phyloP scores from a whole-genome alignment of 2,888 invertebrate genomes.

The Caenorhabditis auriculariae region DNA sequence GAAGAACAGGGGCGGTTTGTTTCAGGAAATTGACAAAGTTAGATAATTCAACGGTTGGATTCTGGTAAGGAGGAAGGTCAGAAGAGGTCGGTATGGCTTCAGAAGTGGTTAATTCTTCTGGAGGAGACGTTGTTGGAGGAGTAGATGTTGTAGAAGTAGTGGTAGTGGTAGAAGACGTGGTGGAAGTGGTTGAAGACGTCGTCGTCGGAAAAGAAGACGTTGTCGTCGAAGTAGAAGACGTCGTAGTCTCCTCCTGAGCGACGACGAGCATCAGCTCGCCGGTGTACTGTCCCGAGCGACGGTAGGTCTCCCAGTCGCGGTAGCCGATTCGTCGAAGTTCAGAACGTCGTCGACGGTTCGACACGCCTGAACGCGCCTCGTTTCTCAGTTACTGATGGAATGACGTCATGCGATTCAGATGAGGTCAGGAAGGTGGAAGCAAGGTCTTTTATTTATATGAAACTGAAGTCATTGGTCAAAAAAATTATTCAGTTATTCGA shows the following conservation, averaged over 20 bases:
- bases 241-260: conserved; percentile 24
- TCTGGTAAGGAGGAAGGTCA: conserved; percentile 29
- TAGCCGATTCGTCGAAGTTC: conserved; percentile 35
- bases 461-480: no score
- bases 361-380: no score
- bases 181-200: conserved; percentile 9
- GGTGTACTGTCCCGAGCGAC: conserved; percentile 28
- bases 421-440: no score
- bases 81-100: conserved; percentile 1
- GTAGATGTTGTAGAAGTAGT: conserved; percentile 1
- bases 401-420: no score
- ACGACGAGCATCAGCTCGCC: conserved; percentile 47
- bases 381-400: no score
- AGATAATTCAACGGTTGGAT: no score
- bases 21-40: conserved; percentile 45
- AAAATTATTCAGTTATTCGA: no score
- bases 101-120: conserved; percentile 2
- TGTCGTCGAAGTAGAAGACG: conserved; percentile 1
- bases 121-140: conserved; percentile 4
- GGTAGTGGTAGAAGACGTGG: conserved; percentile 1
- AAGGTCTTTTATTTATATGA: no score
- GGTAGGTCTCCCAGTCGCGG: conserved; percentile 36
- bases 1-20: conserved; percentile 46
- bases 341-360: conserved; percentile 22
- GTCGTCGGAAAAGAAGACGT: conserved; percentile 5